These are phyloP conservation scores for Camponotus vicinus DNA, from an alignment of 1,140 invertebrate genomes.

Conservation along the genomic window DNA sequence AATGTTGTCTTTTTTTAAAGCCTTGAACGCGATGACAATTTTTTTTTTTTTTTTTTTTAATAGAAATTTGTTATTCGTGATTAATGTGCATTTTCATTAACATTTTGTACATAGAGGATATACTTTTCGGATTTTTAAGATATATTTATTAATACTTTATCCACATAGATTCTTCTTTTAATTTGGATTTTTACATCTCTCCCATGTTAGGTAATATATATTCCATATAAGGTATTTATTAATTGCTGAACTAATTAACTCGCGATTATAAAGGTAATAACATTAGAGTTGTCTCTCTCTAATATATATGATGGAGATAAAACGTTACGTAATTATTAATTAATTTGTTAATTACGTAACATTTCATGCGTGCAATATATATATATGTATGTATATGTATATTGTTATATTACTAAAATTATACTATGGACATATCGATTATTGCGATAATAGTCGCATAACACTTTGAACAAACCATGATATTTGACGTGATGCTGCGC, in stretches of 20 bases:
- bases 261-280: slow-evolving; percentile 22
- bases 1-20: neutral
- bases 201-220: neutral
- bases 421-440: neutral
- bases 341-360: neutral
- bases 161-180: neutral
- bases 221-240: slow-evolving; percentile 13
- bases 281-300: neutral
- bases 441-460: neutral
- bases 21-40: neutral
- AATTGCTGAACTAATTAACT: slow-evolving; percentile 32
- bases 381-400: no score
- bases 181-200: neutral
- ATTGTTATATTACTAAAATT: neutral
- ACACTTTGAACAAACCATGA: slow-evolving; percentile 10
- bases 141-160: no score
- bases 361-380: no score
- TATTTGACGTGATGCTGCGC: neutral
- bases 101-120: neutral
- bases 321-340: neutral
- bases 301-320: neutral
- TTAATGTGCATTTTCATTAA: neutral
- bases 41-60: neutral
- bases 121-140: neutral
- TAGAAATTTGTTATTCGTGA: neutral